Evolutionary conservation across 1,140 invertebrate genomes (phyloP), one percentile per base, ranked within the genome.

Genomic region (Odontomachus brunneus): DNA sequence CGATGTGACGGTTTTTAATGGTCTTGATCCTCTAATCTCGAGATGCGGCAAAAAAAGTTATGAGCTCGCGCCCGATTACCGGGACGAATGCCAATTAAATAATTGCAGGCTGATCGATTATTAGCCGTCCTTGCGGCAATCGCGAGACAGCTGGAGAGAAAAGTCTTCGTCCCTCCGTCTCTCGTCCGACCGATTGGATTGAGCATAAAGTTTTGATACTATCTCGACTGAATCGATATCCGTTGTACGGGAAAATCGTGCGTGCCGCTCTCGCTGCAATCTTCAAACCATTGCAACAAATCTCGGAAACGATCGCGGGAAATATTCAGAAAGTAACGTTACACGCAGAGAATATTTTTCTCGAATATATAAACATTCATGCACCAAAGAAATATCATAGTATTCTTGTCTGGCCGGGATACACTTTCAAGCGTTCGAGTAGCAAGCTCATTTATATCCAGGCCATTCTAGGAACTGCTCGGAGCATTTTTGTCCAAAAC

Each of bases 51-150:
- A 57, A 38, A 78, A 57, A 38, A 1, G 12, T 78, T 78, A 78
- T 78, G 63, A 67, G 62, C 22, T 78, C 38, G 55, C 12, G 55
- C 29, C 33, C 62, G 49, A 67, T 67, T 67, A 67, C 26, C 49
- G 22, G 9, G 48, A 53, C 49, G 49, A 29, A 67, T 67, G 48
- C 48, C 62, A 67, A 69, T 78, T n/a, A 78, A 78, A 67, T 78
- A 78, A 78, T 78, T 24, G 75, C 22, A 44, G 49, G 29, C 55
- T 78, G 49, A 78, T 69, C 74, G 67, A 78, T 78, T 78, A 78
- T 67, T 78, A 29, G 49, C 12, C 67, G 67, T 38, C 48, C 29
- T 33, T n/a, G 29, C 63, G 12, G 33, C 22, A 66, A 38, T 67
- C 11, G 19, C 19, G 44, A 53, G 60, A 53, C 15, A 19, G 26